A percentile compares a stretch with the other conserved stretches of the same genome.
Conservation (phyloP, 2,888 invertebrate species). For the Microctonus hyperodae region DNA sequence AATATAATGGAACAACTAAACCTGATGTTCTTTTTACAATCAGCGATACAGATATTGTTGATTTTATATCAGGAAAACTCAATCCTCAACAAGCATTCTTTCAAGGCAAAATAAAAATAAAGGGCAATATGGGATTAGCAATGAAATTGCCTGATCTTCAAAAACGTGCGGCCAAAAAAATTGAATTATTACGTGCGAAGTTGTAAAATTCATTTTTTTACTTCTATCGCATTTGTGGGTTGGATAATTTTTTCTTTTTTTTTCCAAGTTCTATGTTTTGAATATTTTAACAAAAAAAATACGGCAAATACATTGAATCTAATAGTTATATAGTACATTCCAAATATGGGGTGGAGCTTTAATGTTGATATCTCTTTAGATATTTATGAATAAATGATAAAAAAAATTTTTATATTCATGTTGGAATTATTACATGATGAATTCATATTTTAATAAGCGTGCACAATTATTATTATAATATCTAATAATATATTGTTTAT, state of each 20-base stretch:
- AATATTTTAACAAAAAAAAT: background rate
- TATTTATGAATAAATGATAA: background rate
- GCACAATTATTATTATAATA: too few species aligned
- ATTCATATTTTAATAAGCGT: too few species aligned
- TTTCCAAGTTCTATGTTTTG: background rate
- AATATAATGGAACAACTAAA: slow-evolving; percentile 79
- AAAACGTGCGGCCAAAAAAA: slow-evolving; percentile 75
- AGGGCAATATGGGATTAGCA: slow-evolving; percentile 96
- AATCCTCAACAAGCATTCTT: slow-evolving; percentile 96
- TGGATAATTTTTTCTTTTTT: background rate
- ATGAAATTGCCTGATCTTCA: slow-evolving; percentile 91
- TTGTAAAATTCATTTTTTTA: slow-evolving; percentile 66
- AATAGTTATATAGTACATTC: background rate
- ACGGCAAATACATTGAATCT: background rate
- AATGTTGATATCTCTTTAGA: slow-evolving; percentile 4
- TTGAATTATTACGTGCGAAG: slow-evolving; percentile 78
- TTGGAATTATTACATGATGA: background rate
- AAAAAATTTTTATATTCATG: background rate
- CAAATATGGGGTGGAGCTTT: slow-evolving; percentile 5
- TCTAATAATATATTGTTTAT: background rate
- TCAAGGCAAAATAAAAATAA: slow-evolving; percentile 95
- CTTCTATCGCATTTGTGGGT: background rate
- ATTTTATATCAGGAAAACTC: slow-evolving; percentile 87
- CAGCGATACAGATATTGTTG: slow-evolving; percentile 86
- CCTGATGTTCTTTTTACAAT: slow-evolving; percentile 90